Base-by-base conservation (phyloP, 2,888 invertebrate species). In the Lobophora halterata region DNA sequence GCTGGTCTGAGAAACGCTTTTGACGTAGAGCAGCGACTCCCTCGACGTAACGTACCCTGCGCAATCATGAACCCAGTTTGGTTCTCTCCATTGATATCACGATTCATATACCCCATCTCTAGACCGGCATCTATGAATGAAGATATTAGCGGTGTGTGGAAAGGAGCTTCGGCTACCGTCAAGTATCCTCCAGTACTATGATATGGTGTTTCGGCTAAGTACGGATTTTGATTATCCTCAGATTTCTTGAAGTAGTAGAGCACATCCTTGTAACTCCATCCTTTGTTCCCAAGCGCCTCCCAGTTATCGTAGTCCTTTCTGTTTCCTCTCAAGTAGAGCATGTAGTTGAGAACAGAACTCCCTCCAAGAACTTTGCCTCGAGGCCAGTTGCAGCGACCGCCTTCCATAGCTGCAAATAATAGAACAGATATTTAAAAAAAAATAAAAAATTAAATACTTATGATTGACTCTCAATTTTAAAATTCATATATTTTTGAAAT, bases 321-420 rank as follows among this genome's bases (percentile, higher is more conserved):
- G 70, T 97, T 97, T 0, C 97, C 98, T 36, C 97, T 88, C 2
- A 97, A 80, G 64, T 97, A 97, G 0, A 97, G 81, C 97, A 97
- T 97, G 74, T 95, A 96, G 75, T 97, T 97, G 0, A 97, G 87
- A 0, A 96, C 95, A 17, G 94, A 94, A 6, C 94, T 94, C 0
- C 97, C 97, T 0, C 97, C 97, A 1, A 97, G 88, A 0, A 96
- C 96, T 74, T 97, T 97, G 1, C 97, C 97, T 9, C 98, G 88
- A 0, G 96, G 96, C 96, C 96, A 96, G 75, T 96, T 96, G 72
- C 96, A 96, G 14, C 96, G 90, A 3, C 93, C 92, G 17, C 92
- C 91, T 59, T 92, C 92, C 95, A 96, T 95, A 3, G 94, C 95
- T 95, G 78, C 14, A 87, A 87, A 44, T 23, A 17, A 30, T 45